Evolutionary conservation across 2,113 vertebrate genomes (phyloP).

Genomic region (Caloenas nicobarica): DNA sequence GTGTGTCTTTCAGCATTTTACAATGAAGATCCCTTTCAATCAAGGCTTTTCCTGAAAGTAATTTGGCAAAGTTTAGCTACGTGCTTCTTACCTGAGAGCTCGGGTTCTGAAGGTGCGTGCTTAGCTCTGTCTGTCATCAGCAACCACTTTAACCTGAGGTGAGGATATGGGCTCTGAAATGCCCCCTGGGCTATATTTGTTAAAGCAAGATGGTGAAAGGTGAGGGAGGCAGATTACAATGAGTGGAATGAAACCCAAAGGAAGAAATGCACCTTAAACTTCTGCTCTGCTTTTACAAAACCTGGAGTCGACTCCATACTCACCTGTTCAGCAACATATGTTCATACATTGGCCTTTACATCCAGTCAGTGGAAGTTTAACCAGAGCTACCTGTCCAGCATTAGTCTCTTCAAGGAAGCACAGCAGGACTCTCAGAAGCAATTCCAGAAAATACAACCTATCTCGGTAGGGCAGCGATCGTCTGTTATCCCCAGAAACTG

Average conservation of each 20-base stretch:
- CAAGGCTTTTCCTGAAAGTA: conserved; percentile 33
- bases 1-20: conserved; percentile 38
- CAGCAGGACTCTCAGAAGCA: background rate
- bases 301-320: accelerated
- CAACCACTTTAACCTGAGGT: conserved; percentile 46
- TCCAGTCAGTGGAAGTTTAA: background rate
- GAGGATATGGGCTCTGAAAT: background rate
- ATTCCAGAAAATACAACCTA: background rate
- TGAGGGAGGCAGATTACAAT: conserved; percentile 28
- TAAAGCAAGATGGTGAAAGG: conserved; percentile 39
- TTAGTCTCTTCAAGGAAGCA: background rate
- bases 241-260: background rate
- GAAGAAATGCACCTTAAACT: background rate
- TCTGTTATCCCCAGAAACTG: background rate
- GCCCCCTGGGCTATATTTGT: background rate
- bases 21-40: conserved; percentile 49
- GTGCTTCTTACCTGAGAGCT: background rate
- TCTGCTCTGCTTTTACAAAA: background rate
- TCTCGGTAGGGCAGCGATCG: background rate
- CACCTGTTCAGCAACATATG: background rate
- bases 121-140: conserved; percentile 54
- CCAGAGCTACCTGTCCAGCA: background rate
- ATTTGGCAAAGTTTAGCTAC: conserved; percentile 19
- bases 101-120: background rate
- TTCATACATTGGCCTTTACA: background rate